Evolutionary conservation across 2,888 invertebrate genomes (phyloP), one percentile per base, ranked within the genome.

Genomic region (Xestia xanthographa): DNA sequence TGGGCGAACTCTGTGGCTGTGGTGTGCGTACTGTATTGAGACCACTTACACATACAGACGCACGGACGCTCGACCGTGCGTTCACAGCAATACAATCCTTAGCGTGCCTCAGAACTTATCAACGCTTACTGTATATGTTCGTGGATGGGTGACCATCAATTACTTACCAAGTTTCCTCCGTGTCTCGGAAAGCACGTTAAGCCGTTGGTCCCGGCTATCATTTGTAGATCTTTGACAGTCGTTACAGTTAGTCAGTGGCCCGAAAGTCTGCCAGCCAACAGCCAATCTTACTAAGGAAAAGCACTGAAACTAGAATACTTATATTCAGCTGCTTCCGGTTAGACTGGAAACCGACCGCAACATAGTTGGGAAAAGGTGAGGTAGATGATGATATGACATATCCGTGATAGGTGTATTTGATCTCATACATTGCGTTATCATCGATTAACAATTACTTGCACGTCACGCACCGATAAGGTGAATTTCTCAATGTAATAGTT

Each of bases 151-250:
- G n/a, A n/a, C n/a, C n/a, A n/a, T n/a, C n/a, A n/a, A n/a, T n/a
- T n/a, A n/a, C n/a, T n/a, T n/a, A n/a, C n/a, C n/a, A n/a, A n/a
- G n/a, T n/a, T n/a, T n/a, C n/a, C n/a, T n/a, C n/a, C n/a, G n/a
- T n/a, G n/a, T n/a, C n/a, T n/a, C n/a, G n/a, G n/a, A n/a, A n/a
- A 9, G 45, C 22, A 50, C 8, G 22, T 53, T 22, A 22, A 11
- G 50, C 50, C 9, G n/a, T n/a, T 53, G n/a, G 22, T 53, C 50
- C n/a, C 11, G 50, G 9, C n/a, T 8, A 41, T 41, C 8, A 53
- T 53, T 53, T 53, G n/a, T 53, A n/a, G n/a, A n/a, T 53, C 53
- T n/a, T 53, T 53, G n/a, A 53, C 53, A n/a, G 53, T n/a, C 12
- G 53, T 53, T 11, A 53, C 53, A n/a, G n/a, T 9, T n/a, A n/a